phyloP scores from a whole-genome alignment of 2,797 vertebrate species.

The Buphagus erythrorhynchus region DNA sequence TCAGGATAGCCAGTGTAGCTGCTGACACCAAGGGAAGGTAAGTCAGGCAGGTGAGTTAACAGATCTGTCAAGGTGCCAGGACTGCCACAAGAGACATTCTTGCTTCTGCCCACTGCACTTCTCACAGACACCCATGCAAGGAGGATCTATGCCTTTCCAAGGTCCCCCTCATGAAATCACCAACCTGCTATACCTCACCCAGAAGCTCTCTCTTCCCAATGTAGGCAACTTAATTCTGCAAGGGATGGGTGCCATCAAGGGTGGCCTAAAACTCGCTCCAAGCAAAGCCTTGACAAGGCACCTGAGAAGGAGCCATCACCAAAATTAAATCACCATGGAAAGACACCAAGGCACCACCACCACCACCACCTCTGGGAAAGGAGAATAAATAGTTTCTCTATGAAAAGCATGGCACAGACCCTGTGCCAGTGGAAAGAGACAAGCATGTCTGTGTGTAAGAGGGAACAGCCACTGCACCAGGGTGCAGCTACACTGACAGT shows the following conservation, averaged over 20 bases:
- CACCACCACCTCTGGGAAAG: background rate
- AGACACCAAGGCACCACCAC: background rate
- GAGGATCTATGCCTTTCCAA: background rate
- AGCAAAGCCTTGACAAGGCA: background rate
- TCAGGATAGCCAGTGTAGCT: background rate
- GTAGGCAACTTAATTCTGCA: background rate
- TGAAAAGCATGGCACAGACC: background rate
- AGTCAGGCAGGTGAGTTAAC: background rate
- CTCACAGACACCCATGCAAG: background rate
- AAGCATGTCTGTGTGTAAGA: fast-evolving
- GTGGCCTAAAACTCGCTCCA: background rate
- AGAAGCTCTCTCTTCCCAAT: background rate
- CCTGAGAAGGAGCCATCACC: background rate
- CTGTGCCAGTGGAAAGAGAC: background rate
- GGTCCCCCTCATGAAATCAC: background rate
- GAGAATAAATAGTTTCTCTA: background rate
- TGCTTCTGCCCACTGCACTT: background rate
- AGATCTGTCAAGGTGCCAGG: background rate
- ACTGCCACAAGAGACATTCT: background rate
- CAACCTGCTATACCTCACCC: background rate
- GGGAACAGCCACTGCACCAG: background rate
- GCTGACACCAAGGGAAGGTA: background rate
- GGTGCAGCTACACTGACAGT: background rate
- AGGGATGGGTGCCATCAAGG: background rate
- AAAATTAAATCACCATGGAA: background rate